These are phyloP conservation scores for Maccullochella peelii DNA, from an alignment of 2,113 vertebrate species.

Conservation along the genomic window DNA sequence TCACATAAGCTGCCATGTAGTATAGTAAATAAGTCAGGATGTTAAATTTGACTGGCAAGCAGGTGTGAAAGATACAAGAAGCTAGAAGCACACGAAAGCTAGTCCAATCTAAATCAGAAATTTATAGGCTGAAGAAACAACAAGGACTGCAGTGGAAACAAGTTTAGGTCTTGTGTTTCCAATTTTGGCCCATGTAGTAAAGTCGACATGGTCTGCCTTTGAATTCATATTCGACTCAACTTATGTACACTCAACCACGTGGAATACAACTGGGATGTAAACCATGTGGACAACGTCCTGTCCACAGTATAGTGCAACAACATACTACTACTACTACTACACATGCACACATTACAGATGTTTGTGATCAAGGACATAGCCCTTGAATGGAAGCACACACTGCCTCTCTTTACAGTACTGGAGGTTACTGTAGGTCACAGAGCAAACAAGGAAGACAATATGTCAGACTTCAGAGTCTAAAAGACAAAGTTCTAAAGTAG, in stretches of 20 bases:
- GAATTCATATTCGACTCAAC: too few species aligned
- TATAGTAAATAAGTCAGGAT: background rate
- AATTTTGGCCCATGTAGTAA: too few species aligned
- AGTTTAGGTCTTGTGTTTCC: too few species aligned
- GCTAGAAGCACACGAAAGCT: background rate
- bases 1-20: background rate
- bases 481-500: constrained; percentile 6
- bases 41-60: background rate
- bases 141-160: too few species aligned
- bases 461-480: background rate
- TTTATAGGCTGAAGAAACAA: too few species aligned
- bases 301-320: too few species aligned
- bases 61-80: background rate
- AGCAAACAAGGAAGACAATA: background rate
- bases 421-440: background rate
- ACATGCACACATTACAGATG: background rate
- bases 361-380: background rate
- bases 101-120: background rate
- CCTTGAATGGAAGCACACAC: background rate
- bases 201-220: too few species aligned
- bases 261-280: too few species aligned
- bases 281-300: too few species aligned
- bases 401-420: background rate
- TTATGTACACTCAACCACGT: too few species aligned
- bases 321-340: too few species aligned